phyloP scores from a whole-genome alignment of 2,888 invertebrate species.

The Eupithecia centaureata region DNA sequence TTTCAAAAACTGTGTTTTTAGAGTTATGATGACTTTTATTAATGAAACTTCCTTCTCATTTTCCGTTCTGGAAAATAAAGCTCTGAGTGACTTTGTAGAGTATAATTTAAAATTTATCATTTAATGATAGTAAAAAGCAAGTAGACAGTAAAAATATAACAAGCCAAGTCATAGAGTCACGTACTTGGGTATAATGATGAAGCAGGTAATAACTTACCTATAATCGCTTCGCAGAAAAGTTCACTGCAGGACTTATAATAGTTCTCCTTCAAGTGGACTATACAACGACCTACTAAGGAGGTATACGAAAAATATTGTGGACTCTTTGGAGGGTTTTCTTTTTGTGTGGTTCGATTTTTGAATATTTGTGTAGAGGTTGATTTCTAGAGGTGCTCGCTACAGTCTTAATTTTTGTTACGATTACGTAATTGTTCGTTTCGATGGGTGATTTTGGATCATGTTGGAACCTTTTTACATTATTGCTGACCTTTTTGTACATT shows the following conservation, averaged over 20 bases:
- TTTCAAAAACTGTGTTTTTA: not conserved
- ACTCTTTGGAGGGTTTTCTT: not conserved
- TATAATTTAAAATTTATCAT: not conserved
- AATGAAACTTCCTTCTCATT: not conserved
- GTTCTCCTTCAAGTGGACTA: not conserved
- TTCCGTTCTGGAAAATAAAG: no score
- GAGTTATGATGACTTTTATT: not conserved
- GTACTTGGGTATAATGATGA: not conserved
- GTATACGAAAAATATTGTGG: not conserved
- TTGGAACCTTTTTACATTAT: no score
- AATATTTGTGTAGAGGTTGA: not conserved
- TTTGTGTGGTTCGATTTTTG: not conserved
- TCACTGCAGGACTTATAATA: slow-evolving; percentile 5
- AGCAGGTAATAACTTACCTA: not conserved
- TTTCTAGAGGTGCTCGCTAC: no score
- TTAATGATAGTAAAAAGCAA: not conserved
- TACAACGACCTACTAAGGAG: not conserved
- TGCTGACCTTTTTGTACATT: not conserved
- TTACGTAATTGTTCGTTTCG: no score
- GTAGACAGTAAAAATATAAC: not conserved
- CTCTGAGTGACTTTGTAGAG: not conserved
- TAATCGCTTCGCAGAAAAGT: slow-evolving; percentile 16
- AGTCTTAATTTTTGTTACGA: not conserved
- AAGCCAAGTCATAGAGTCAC: not conserved
- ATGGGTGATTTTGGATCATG: no score